Evolutionary conservation across 2,888 invertebrate species (phyloP).

Genomic region (Creontiades dilutus): DNA sequence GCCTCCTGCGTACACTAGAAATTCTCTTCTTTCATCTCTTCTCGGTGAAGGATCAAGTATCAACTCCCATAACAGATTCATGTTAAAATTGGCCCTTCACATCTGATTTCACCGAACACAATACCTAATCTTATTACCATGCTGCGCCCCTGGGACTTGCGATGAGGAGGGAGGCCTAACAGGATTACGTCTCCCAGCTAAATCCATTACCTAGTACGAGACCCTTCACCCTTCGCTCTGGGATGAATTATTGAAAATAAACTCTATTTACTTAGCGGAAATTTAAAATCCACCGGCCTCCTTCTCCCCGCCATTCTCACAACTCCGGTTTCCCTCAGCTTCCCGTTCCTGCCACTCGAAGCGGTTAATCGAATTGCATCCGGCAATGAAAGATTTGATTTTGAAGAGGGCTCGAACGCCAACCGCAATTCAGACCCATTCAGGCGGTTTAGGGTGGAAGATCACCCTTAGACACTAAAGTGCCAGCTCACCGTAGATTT

Average conservation of each 20-base stretch:
- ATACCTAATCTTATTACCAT: slow-evolving; percentile 62
- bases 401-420: slow-evolving; percentile 13
- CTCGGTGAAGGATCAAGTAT: neutral
- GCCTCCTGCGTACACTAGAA: too few relatives aligned
- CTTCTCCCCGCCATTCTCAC: neutral
- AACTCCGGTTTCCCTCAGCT: slow-evolving; percentile 39
- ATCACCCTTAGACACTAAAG: neutral
- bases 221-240: neutral
- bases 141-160: slow-evolving; percentile 32
- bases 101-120: slow-evolving; percentile 57
- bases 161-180: slow-evolving; percentile 51
- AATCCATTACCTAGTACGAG: slow-evolving; percentile 53
- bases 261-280: slow-evolving; percentile 62
- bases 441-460: slow-evolving; percentile 10
- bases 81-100: slow-evolving; percentile 54
- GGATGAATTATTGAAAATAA: slow-evolving; percentile 65
- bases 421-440: slow-evolving; percentile 61
- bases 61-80: slow-evolving; percentile 30
- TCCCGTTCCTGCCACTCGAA: slow-evolving; percentile 47
- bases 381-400: slow-evolving; percentile 59
- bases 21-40: neutral
- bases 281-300: slow-evolving; percentile 53
- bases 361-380: slow-evolving; percentile 66
- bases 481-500: neutral
- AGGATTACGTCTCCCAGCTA: slow-evolving; percentile 62